phyloP scores from a whole-genome alignment of 2,888 invertebrate genomes.

The Sarcophaga rosellei region DNA sequence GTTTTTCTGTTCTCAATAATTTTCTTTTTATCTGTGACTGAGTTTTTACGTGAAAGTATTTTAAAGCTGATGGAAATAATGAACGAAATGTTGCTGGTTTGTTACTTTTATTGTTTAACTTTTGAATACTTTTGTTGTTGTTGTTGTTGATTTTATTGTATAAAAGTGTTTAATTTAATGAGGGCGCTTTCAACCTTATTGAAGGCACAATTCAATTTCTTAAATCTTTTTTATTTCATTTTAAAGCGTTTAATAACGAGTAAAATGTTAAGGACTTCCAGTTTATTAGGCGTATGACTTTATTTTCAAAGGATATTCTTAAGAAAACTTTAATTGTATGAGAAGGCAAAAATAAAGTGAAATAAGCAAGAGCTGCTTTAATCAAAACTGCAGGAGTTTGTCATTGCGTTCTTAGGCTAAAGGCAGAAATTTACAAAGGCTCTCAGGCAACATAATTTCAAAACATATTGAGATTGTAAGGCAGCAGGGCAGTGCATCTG shows the following conservation, averaged over 20 bases:
- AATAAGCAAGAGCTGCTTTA: too few relatives aligned
- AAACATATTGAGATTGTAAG: too few relatives aligned
- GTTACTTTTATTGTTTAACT: not conserved
- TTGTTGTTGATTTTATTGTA: not conserved
- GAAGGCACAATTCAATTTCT: not conserved
- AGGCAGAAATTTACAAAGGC: too few relatives aligned
- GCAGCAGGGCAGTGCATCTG: too few relatives aligned
- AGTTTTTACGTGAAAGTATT: constrained; percentile 59
- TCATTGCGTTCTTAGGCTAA: too few relatives aligned
- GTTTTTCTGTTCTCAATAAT: constrained; percentile 14
- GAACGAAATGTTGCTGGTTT: constrained; percentile 17
- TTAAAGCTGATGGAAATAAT: constrained; percentile 17
- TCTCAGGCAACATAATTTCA: too few relatives aligned
- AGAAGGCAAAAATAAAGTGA: too few relatives aligned
- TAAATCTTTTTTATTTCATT: not conserved
- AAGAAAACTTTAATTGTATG: too few relatives aligned
- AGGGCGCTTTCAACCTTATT: constrained; percentile 51
- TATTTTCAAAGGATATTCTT: too few relatives aligned
- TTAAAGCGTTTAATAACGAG: not conserved
- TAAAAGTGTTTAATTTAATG: constrained; percentile 42
- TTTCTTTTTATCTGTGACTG: constrained; percentile 48
- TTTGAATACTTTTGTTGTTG: too few relatives aligned
- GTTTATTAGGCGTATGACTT: not conserved
- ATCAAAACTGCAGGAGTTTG: too few relatives aligned
- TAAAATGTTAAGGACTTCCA: constrained; percentile 6